Base-by-base conservation (phyloP, 2,888 invertebrate genomes). In the Alitta virens region DNA sequence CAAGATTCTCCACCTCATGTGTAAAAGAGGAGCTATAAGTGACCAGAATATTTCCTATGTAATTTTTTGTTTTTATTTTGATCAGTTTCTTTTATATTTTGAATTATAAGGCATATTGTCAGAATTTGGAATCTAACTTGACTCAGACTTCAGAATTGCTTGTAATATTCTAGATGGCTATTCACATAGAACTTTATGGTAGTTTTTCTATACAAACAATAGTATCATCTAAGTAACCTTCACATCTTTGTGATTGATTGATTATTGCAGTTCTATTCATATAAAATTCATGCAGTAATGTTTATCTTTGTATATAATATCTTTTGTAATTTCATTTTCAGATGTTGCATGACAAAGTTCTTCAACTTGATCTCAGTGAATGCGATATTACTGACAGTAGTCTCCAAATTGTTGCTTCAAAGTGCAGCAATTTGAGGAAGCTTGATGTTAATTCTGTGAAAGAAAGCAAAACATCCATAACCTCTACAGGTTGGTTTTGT, bases 31-130 rank as follows among this genome's bases (percentile, higher is more conserved):
- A 2, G 63, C 73, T 7, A 68, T 79, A 23, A 75, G 72, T 46
- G 79, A 80, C 68, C 58, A 69, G 26, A 79, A 79, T 54, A 73
- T 78, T 53, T 56, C 63, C 18, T 72, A 74, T 71, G 78, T 79
- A 56, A 57, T 54, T 24, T n/a, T n/a, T n/a, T n/a, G n/a, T n/a
- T n/a, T n/a, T n/a, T n/a, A n/a, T n/a, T n/a, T n/a, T n/a, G n/a
- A n/a, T n/a, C n/a, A n/a, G n/a, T n/a, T n/a, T n/a, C n/a, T n/a
- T n/a, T n/a, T n/a, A n/a, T n/a, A n/a, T n/a, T n/a, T n/a, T n/a
- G n/a, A n/a, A n/a, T n/a, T n/a, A n/a, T n/a, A n/a, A n/a, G n/a
- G n/a, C n/a, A n/a, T n/a, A n/a, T n/a, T n/a, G n/a, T n/a, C n/a
- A n/a, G n/a, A n/a, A n/a, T n/a, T n/a, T n/a, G n/a, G n/a, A n/a